phyloP scores from a whole-genome alignment of 2,113 vertebrate genomes.

The human region DNA sequence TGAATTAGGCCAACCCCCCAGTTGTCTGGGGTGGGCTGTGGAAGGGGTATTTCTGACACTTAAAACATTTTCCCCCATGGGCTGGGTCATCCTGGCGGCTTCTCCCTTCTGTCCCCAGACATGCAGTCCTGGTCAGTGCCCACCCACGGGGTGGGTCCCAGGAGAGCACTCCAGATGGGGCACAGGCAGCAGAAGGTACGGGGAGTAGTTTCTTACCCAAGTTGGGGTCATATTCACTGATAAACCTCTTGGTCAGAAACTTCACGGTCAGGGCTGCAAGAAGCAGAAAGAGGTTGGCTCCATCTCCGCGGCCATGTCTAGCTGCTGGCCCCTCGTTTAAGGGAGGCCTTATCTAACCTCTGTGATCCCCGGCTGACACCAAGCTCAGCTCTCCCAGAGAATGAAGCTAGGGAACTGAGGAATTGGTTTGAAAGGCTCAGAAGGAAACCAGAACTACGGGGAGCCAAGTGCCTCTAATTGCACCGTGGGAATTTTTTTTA shows the following conservation, averaged over 20 bases:
- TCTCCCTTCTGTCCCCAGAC: neutral
- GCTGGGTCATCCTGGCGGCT: neutral
- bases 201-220: conserved; percentile 85
- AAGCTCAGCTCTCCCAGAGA: neutral
- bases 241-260: conserved; percentile 95
- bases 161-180: neutral
- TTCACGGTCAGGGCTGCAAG: conserved; percentile 92
- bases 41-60: neutral
- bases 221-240: conserved; percentile 95
- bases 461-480: neutral
- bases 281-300: conserved; percentile 57
- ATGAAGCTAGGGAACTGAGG: neutral
- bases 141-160: neutral
- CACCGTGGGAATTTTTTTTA: neutral
- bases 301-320: neutral
- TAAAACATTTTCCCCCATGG: neutral
- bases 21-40: neutral
- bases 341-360: neutral
- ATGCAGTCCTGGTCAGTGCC: neutral
- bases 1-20: neutral
- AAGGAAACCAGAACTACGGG: conserved; percentile 22
- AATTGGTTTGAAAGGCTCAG: neutral
- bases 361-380: neutral
- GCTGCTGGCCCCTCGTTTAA: neutral
- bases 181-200: neutral